A percentile compares a stretch with the other conserved stretches of the same genome.
These are phyloP conservation scores for Drosophila leontia DNA, from an alignment of 1,140 invertebrate genomes.

Conservation along the genomic window DNA sequence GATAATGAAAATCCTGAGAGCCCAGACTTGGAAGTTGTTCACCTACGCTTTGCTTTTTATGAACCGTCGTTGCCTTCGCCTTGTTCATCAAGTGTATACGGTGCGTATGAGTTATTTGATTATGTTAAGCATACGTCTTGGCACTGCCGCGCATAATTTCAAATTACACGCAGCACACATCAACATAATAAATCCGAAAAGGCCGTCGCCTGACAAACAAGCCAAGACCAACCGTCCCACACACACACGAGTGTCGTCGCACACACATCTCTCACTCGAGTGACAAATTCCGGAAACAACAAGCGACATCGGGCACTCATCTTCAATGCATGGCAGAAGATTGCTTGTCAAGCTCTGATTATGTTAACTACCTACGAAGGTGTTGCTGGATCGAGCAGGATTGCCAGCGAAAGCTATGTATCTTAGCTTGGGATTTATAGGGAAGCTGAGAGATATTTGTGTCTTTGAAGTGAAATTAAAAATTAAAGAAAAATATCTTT, in stretches of 20 bases:
- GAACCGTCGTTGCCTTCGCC: conserved; percentile 15
- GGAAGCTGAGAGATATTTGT: no score
- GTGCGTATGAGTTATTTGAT: conserved; percentile 80
- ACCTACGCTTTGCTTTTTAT: conserved; percentile 23
- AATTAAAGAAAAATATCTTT: background rate
- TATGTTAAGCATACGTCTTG: conserved; percentile 76
- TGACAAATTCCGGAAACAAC: conserved; percentile 77
- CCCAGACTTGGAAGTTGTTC: conserved; percentile 39
- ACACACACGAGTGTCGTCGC: conserved; percentile 1
- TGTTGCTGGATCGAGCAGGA: conserved; percentile 11
- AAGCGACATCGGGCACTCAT: conserved; percentile 65
- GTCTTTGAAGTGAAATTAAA: background rate
- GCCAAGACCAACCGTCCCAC: conserved; percentile 34
- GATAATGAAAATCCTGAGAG: conserved; percentile 71
- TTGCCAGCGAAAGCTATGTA: conserved; percentile 2
- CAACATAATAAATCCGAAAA: conserved; percentile 77
- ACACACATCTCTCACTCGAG: conserved; percentile 22
- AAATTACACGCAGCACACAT: conserved; percentile 76
- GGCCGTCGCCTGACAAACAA: conserved; percentile 73
- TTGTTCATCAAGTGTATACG: conserved; percentile 48
- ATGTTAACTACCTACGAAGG: conserved; percentile 72
- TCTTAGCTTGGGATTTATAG: background rate
- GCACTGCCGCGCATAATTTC: conserved; percentile 72
- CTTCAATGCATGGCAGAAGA: conserved; percentile 65
- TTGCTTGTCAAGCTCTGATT: conserved; percentile 78